Conservation (phyloP, 2,888 invertebrate genomes). For the Boloria euphrosyne region DNA sequence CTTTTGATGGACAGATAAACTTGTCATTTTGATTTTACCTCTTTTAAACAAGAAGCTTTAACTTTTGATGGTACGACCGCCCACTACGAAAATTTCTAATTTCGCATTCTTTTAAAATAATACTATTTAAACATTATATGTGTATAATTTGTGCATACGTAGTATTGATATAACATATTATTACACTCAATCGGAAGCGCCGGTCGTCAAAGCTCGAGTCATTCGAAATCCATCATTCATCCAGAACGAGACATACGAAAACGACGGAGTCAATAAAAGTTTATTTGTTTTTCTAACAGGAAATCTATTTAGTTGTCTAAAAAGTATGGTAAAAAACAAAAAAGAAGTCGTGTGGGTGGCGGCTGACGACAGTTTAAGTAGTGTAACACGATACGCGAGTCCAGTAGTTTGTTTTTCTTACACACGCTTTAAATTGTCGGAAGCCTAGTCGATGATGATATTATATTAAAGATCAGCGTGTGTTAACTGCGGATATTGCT, state of each 20-base stretch:
- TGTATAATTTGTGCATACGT: not conserved
- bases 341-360: slow-evolving; percentile 72
- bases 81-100: slow-evolving; percentile 28
- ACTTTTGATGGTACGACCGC: slow-evolving; percentile 41
- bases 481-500: slow-evolving; percentile 7
- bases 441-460: slow-evolving; percentile 68
- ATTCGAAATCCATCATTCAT: slow-evolving; percentile 77
- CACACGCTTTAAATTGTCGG: slow-evolving; percentile 64
- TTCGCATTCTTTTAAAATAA: slow-evolving; percentile 36
- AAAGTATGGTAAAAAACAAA: slow-evolving; percentile 67
- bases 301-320: slow-evolving; percentile 75
- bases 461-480: slow-evolving; percentile 35
- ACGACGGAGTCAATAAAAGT: slow-evolving; percentile 71
- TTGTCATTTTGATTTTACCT: slow-evolving; percentile 22
- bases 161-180: slow-evolving; percentile 40
- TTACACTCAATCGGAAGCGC: slow-evolving; percentile 60
- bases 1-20: slow-evolving; percentile 68
- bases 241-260: slow-evolving; percentile 63
- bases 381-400: slow-evolving; percentile 71
- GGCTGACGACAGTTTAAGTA: slow-evolving; percentile 80
- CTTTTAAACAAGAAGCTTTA: slow-evolving; percentile 37
- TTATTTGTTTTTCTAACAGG: slow-evolving; percentile 81
- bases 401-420: slow-evolving; percentile 74
- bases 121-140: slow-evolving; percentile 37
- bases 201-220: slow-evolving; percentile 65